A percentile compares a stretch with the other conserved stretches of the same genome.
Conservation (phyloP, 2,888 invertebrate genomes). For the Cristatella mucedo region DNA sequence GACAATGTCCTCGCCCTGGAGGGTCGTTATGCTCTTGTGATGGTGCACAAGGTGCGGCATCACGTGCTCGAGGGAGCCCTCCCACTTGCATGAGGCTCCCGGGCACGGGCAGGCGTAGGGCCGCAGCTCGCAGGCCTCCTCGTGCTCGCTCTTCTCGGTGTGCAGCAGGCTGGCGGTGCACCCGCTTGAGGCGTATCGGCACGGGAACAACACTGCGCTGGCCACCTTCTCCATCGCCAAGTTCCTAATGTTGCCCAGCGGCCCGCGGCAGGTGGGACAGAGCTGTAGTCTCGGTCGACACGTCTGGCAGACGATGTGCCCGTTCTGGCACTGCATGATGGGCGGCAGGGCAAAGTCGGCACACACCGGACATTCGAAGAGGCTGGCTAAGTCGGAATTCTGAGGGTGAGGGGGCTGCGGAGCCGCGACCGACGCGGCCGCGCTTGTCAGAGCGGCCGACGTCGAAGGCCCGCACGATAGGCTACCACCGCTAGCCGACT, state of each 20-base stretch:
- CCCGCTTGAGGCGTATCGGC: constrained; percentile 90
- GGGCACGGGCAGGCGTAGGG: constrained; percentile 98
- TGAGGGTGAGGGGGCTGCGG: too few species aligned
- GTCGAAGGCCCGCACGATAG: too few species aligned
- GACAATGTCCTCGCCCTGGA: constrained; percentile 97
- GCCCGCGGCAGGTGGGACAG: constrained; percentile 94
- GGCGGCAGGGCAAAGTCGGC: constrained; percentile 98
- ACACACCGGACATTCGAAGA: constrained; percentile 58
- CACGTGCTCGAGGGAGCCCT: constrained; percentile 88
- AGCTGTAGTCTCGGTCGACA: constrained; percentile 90
- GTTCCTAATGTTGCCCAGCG: constrained; percentile 83
- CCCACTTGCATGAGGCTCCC: constrained; percentile 99
- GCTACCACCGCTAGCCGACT: too few species aligned
- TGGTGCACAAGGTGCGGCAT: constrained; percentile 86
- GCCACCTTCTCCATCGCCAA: constrained; percentile 99
- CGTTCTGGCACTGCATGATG: constrained; percentile 93
- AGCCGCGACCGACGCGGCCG: too few species aligned
- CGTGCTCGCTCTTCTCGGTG: constrained; percentile 96
- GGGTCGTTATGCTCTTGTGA: constrained; percentile 88
- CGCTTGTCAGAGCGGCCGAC: too few species aligned
- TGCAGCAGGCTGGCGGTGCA: constrained; percentile 78
- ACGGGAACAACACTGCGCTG: constrained; percentile 92
- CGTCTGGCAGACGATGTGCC: constrained; percentile 91
- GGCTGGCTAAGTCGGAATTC: constrained; percentile 29
- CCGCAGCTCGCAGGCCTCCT: constrained; percentile 90